Base-by-base conservation (phyloP, 2,797 vertebrate species). In the Dipus sagitta region DNA sequence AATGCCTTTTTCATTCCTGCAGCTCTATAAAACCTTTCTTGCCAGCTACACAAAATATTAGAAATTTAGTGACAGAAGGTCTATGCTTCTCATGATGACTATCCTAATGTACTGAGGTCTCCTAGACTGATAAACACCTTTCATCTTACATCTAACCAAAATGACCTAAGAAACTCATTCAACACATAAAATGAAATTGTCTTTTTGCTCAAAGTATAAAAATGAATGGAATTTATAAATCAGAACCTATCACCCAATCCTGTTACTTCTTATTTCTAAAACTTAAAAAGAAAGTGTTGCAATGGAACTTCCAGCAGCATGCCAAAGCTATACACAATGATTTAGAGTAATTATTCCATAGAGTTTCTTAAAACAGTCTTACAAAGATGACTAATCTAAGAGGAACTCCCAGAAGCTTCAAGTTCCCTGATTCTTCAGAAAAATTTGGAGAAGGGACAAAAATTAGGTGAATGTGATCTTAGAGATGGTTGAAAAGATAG, bases 131-230 rank as follows among this genome's bases (percentile, higher is more conserved):
- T 60, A 94, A 86, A 87, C 4, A 75, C 15, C 17, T 68, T 64
- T 93, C 23, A 84, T 32, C 6, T 77, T 47, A 71, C 28, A 1
- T 89, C 77, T 92, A 47, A 90, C 90, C 47, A 62, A 23, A 95
- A 95, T 88, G 11, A 65, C 42, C 52, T 14, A 82, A 34, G 18
- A 92, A 79, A 42, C 14, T 92, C 24, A 84, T 4, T 86, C 34
- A 95, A 58, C 12, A 94, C 38, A 4, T 52, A 88, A 74, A 18
- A 89, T 54, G 4, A 7, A 68, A 65, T 71, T 42, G 58, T 74
- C 38, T 26, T 67, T 67, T 78, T 82, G 23, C 76, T 58, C 34
- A 67, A 81, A 88, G 1, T 6, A 70, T 64, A 71, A 11, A 94
- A 71, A 84, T 42, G 77, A 92, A 67, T 80, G 20, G 77, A 32